Evolutionary conservation across 2,797 vertebrate genomes (phyloP).

Genomic region (Melanogrammus aeglefinus): DNA sequence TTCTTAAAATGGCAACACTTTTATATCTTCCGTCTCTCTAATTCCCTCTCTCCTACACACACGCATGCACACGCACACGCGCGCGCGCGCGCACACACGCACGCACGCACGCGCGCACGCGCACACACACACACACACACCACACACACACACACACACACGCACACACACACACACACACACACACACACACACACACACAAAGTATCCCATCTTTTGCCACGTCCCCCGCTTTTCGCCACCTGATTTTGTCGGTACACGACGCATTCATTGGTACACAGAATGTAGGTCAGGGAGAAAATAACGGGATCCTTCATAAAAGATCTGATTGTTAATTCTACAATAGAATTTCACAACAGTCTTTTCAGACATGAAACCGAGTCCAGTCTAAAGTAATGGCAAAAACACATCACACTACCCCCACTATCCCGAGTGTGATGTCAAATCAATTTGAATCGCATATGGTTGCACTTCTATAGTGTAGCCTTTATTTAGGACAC

Average conservation of each 20-base stretch:
- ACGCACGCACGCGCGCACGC: too few relatives aligned
- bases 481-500: not conserved
- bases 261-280: too few relatives aligned
- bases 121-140: too few relatives aligned
- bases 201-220: not conserved
- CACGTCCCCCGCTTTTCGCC: not conserved
- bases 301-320: not conserved
- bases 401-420: not conserved
- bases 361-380: not conserved
- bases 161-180: too few relatives aligned
- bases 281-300: not conserved
- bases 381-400: not conserved
- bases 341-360: not conserved
- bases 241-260: not conserved
- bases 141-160: too few relatives aligned
- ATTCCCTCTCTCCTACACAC: not conserved
- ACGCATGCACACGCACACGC: not conserved
- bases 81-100: too few relatives aligned
- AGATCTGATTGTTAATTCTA: not conserved
- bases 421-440: not conserved
- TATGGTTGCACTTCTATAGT: not conserved
- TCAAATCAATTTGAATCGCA: not conserved
- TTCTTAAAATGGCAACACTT: too few relatives aligned
- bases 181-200: too few relatives aligned
- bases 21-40: not conserved